Conservation (phyloP, 2,888 invertebrate genomes). For the Halictus quadricinctus region DNA sequence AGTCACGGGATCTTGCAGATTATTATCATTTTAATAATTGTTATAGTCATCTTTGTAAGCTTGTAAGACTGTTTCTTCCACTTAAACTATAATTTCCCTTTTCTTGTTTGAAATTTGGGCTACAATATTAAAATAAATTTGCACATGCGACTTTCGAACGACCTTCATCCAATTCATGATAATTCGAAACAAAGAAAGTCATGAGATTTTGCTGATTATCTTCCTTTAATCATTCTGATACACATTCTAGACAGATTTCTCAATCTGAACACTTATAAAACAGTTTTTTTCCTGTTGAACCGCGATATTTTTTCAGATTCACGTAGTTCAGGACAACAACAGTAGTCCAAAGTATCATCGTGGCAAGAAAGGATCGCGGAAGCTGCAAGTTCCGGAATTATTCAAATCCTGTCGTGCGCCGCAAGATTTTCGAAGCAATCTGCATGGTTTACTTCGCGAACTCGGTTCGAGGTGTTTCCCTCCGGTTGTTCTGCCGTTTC, state of each 20-base stretch:
- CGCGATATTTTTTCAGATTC: neutral
- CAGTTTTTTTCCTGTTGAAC: neutral
- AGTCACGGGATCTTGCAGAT: too few relatives aligned
- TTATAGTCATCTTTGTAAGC: too few relatives aligned
- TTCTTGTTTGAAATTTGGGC: too few relatives aligned
- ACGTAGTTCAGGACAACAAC: neutral
- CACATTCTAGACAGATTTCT: neutral
- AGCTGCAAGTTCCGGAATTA: neutral
- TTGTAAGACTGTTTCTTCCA: too few relatives aligned
- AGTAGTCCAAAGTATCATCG: neutral
- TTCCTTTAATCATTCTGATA: neutral
- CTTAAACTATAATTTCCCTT: too few relatives aligned
- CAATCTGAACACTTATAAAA: neutral
- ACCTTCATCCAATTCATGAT: neutral
- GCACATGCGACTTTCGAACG: neutral
- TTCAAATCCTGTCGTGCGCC: neutral
- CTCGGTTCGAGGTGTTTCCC: neutral
- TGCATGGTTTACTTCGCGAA: neutral
- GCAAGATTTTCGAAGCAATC: neutral
- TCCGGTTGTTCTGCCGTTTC: neutral
- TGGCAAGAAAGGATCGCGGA: neutral
- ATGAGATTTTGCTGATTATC: too few relatives aligned
- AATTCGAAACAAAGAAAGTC: neutral
- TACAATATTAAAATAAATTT: neutral
- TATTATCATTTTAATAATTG: too few relatives aligned